These are phyloP conservation scores for Caenorhabditis auriculariae DNA, from an alignment of 2,888 invertebrate genomes.

Conservation along the genomic window DNA sequence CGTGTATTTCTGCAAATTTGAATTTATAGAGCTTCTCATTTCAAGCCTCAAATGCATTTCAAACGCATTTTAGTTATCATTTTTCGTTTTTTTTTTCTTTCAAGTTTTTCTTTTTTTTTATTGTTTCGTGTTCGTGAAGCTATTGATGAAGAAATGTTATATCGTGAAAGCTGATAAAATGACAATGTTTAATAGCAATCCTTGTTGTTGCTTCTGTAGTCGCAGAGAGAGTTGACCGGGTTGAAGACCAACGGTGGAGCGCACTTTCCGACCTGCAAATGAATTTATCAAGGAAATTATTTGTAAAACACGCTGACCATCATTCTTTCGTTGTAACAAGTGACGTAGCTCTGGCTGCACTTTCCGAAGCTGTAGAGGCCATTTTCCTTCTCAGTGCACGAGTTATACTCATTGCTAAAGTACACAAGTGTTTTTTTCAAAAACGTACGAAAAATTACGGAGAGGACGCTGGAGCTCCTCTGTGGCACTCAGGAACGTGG, in stretches of 20 bases:
- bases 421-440: not conserved
- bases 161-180: too few relatives aligned
- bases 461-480: constrained; percentile 11
- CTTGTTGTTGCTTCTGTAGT: constrained; percentile 19
- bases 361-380: constrained; percentile 16
- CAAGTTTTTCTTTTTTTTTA: too few relatives aligned
- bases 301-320: constrained; percentile 8
- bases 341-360: constrained; percentile 32
- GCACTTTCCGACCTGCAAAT: constrained; percentile 18
- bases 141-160: too few relatives aligned
- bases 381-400: constrained; percentile 19
- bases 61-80: too few relatives aligned
- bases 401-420: constrained; percentile 16
- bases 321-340: constrained; percentile 13
- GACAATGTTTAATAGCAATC: too few relatives aligned
- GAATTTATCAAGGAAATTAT: not conserved
- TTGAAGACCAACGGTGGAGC: constrained; percentile 26
- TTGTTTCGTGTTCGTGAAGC: too few relatives aligned
- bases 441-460: not conserved
- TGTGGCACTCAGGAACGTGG: constrained; percentile 23
- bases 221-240: constrained; percentile 9
- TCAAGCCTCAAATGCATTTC: too few relatives aligned
- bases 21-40: too few relatives aligned
- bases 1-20: too few relatives aligned
- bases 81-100: too few relatives aligned